A percentile compares a stretch with the other conserved stretches of the same genome.
phyloP scores from a whole-genome alignment of 2,888 invertebrate genomes.

The Xestobium rufovillosum region DNA sequence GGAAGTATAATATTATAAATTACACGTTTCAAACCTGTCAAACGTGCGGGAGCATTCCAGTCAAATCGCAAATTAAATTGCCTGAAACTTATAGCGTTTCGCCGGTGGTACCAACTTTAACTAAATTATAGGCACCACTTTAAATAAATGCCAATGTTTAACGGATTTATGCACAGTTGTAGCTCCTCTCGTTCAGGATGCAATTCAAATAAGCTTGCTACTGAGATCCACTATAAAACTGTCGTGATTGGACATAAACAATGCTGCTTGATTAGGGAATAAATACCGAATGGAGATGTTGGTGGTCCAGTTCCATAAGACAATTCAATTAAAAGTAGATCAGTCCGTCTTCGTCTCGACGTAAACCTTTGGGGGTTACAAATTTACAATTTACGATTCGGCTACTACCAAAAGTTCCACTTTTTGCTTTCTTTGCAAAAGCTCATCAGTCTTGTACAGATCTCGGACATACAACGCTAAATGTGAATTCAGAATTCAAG shows the following conservation, averaged over 20 bases:
- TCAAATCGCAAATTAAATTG: too few relatives aligned
- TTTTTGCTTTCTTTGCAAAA: too few relatives aligned
- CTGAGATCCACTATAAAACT: conserved; percentile 34
- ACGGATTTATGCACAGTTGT: conserved; percentile 36
- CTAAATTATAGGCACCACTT: conserved; percentile 35
- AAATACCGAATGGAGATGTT: conserved; percentile 35
- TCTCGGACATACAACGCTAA: too few relatives aligned
- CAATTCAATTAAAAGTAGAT: conserved; percentile 38
- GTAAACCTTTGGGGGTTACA: background rate
- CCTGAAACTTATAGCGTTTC: conserved; percentile 1
- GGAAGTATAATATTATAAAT: too few relatives aligned
- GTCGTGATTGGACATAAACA: conserved; percentile 40
- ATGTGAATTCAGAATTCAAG: too few relatives aligned
- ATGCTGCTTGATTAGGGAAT: conserved; percentile 41
- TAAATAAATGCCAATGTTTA: conserved; percentile 39
- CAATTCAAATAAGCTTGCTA: conserved; percentile 40
- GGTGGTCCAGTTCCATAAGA: conserved; percentile 39
- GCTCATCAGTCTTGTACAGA: too few relatives aligned
- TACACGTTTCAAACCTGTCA: too few relatives aligned
- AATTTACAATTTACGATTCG: background rate
- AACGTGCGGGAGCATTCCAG: too few relatives aligned
- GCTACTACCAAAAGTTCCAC: background rate
- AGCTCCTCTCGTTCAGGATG: conserved; percentile 27
- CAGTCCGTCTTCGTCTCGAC: conserved; percentile 16
- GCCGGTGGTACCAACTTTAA: conserved; percentile 2